phyloP scores from a whole-genome alignment of 2,888 invertebrate genomes.

The Holacanthella duospinosa region DNA sequence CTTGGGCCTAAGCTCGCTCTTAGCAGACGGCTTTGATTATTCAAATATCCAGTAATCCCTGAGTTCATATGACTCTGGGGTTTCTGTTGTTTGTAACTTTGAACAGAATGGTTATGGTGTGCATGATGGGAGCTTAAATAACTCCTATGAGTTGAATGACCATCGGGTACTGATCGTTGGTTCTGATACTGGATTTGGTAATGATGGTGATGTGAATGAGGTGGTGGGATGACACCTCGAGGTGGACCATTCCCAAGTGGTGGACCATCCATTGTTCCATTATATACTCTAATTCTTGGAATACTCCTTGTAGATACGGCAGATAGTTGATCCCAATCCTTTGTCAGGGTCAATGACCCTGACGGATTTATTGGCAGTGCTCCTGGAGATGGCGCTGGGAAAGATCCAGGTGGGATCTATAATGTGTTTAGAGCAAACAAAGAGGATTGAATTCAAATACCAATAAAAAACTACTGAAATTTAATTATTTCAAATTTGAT shows the following conservation, averaged over 20 bases:
- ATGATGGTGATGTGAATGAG: conserved; percentile 7
- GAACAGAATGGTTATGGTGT: conserved; percentile 35
- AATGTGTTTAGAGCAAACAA: too few species aligned
- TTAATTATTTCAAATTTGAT: too few species aligned
- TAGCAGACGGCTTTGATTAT: conserved; percentile 32
- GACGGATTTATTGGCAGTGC: conserved; percentile 24
- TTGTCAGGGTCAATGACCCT: conserved; percentile 32
- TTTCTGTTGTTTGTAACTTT: conserved; percentile 19
- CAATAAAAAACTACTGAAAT: neutral
- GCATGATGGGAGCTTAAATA: conserved; percentile 35
- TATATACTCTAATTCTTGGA: conserved; percentile 72
- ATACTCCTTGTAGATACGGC: conserved; percentile 83
- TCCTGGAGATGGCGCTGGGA: conserved; percentile 33
- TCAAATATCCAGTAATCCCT: conserved; percentile 27
- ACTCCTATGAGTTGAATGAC: conserved; percentile 34
- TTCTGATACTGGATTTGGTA: neutral
- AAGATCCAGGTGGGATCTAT: conserved; percentile 19
- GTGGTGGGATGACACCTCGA: conserved; percentile 12
- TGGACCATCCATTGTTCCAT: conserved; percentile 16
- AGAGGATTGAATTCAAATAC: too few species aligned
- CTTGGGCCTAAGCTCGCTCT: conserved; percentile 33
- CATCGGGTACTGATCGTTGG: conserved; percentile 33
- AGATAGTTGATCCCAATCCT: conserved; percentile 78
- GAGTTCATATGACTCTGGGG: conserved; percentile 15
- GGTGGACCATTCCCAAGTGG: conserved; percentile 7